Evolutionary conservation across 2,888 invertebrate species (phyloP), one percentile per base, ranked within the genome.

Genomic region (Mellilla xanthometata): DNA sequence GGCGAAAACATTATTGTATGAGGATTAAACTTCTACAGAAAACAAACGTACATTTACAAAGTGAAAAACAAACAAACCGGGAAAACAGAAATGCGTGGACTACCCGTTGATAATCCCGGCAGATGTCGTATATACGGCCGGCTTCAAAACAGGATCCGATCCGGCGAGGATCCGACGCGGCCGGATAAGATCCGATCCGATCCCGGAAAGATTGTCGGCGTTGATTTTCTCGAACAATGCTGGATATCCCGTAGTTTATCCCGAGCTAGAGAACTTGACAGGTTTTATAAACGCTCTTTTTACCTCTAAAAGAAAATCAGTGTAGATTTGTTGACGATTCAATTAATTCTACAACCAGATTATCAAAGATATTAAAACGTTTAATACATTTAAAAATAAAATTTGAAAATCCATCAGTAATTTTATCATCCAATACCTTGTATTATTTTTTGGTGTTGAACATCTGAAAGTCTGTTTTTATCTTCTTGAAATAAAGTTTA

Each of bases 41-140:
- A 29, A 34, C 26, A 47, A 23, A 23, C 3, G 29, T 5, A 32
- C 30, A 39, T 39, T 35, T 58, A 59, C 59, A 64, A n/a, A 56
- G 54, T 64, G 58, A 65, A 72, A 69, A 72, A 67, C 60, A 69
- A 72, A 72, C 61, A 60, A 75, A 73, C 63, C 56, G 66, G 67
- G 68, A 68, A 76, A 77, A 65, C 61, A 56, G 55, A 67, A 61
- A 73, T 60, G 32, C 33, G 62, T 62, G 45, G 68, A 62, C 63
- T 65, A 72, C 69, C 73, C 72, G 80, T 76, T 76, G 75, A 79
- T 81, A 81, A 81, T 82, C 75, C 76, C 71, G 75, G 73, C 79
- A 79, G 81, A 75, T 75, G 71, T 75, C 62, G 62, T 65, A 62
- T 65, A 72, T 70, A 76, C 68, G 65, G 80, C 79, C 77, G 82